These are phyloP conservation scores for Pseudomyrmex concolor DNA, from an alignment of 1,140 invertebrate genomes.

Conservation along the genomic window DNA sequence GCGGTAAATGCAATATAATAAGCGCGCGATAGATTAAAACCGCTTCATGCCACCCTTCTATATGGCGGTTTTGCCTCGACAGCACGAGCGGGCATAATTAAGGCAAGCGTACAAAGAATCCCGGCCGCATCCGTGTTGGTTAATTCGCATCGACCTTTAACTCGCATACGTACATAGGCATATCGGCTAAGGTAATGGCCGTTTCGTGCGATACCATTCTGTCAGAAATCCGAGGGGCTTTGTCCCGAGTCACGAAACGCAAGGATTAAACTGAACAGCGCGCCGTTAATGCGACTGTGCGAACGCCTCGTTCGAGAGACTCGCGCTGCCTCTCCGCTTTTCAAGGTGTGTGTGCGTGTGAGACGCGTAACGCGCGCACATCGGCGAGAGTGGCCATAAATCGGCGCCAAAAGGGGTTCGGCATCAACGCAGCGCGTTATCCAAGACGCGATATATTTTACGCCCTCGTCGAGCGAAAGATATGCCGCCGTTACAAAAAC, in stretches of 20 bases:
- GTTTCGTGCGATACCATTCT: constrained; percentile 84
- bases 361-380: constrained; percentile 48
- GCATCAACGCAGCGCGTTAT: constrained; percentile 34
- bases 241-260: constrained; percentile 84
- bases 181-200: constrained; percentile 82
- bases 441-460: constrained; percentile 55
- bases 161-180: constrained; percentile 66
- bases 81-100: constrained; percentile 51
- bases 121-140: constrained; percentile 60
- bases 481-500: constrained; percentile 32
- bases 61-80: constrained; percentile 34
- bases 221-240: constrained; percentile 85
- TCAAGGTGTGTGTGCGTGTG: background rate
- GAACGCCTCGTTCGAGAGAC: constrained; percentile 55
- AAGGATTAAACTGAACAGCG: constrained; percentile 83
- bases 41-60: constrained; percentile 52
- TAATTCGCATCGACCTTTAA: constrained; percentile 73
- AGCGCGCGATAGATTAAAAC: constrained; percentile 55
- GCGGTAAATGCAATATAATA: constrained; percentile 57
- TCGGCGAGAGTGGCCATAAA: constrained; percentile 61
- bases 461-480: constrained; percentile 9
- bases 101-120: constrained; percentile 56
- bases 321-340: background rate
- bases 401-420: constrained; percentile 39
- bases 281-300: constrained; percentile 79